Evolutionary conservation across 2,113 vertebrate genomes (phyloP), one percentile per base, ranked within the genome.

Genomic region (Cyanoramphus novaezelandiae): DNA sequence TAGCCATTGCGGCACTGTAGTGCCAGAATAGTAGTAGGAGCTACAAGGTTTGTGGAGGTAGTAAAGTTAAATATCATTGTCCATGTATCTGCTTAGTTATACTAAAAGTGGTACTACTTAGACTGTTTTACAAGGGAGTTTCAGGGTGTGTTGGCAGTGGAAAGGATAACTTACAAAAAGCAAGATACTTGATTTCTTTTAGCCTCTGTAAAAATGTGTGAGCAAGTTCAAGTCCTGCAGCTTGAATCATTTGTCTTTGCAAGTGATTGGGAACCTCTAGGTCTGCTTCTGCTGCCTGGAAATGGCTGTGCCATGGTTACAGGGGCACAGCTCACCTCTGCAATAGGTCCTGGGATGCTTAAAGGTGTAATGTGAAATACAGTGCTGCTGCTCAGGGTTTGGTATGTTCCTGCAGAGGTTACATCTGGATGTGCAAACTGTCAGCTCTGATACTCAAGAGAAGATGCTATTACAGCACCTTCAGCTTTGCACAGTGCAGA

Each of bases 61-160:
- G 68, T 49, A 68, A 31, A 93, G 59, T 37, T 80, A 64, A 92
- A 63, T 50, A n/a, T 37, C 33, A 1, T 17, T 68, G 74, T 55
- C 37, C 2, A 1, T 24, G 19, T 52, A 33, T 37, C 55, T 79
- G 68, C 43, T 93, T n/a, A 46, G 60, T 71, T 64, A 27, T 9
- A 21, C 11, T 1, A 2, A 25, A 39, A 70, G 50, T 3, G 3
- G 7, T 27, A 3, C 15, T 9, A 1, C 60, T 47, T 29, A 46
- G n/a, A 7, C 39, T n/a, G 50, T 29, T 82, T 69, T 88, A 31
- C 67, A 27, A 63, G 59, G 62, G 35, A 27, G 19, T 49, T 74
- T 68, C 50, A 23, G 59, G n/a, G 15, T 20, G 15, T 10, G 17
- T 5, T 65, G 9, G 35, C 29, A 79, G 9, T 6, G 10, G 41